phyloP scores from a whole-genome alignment of 2,888 invertebrate genomes.

The Gastracanthus pulcherrimus region DNA sequence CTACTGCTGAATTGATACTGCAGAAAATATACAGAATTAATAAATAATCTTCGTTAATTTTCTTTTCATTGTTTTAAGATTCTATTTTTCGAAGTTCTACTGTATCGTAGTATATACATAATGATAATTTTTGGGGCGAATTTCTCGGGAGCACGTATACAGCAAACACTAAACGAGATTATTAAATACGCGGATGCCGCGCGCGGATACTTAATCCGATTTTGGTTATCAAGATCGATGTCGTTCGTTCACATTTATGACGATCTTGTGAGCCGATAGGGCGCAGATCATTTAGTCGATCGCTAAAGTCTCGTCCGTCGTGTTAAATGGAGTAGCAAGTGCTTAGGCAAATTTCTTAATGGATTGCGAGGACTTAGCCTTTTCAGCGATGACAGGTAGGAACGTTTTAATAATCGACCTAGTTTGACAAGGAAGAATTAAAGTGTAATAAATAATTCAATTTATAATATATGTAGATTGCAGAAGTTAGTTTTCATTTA shows the following conservation, averaged over 20 bases:
- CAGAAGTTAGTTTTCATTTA: too few species aligned
- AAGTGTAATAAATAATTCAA: background rate
- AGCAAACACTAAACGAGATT: too few species aligned
- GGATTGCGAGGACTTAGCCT: conserved; percentile 20
- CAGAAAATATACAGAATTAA: too few species aligned
- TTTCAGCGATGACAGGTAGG: conserved; percentile 1
- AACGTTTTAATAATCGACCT: conserved; percentile 37
- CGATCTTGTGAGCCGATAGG: conserved; percentile 32
- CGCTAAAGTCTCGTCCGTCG: conserved; percentile 33
- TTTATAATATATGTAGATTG: too few species aligned
- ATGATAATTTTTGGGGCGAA: background rate
- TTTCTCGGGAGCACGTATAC: too few species aligned
- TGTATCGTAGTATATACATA: background rate
- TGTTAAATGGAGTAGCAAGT: conserved; percentile 42
- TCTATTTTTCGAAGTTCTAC: too few species aligned
- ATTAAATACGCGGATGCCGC: too few species aligned
- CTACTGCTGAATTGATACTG: too few species aligned
- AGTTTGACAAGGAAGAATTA: conserved; percentile 10
- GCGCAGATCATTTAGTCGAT: conserved; percentile 42
- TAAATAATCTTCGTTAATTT: too few species aligned
- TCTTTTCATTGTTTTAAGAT: too few species aligned
- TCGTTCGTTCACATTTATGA: background rate
- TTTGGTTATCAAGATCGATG: conserved; percentile 8
- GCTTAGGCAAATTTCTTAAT: conserved; percentile 51
- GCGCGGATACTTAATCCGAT: conserved; percentile 29